Conservation (phyloP, 2,113 vertebrate species). For the Alligator sinensis region DNA sequence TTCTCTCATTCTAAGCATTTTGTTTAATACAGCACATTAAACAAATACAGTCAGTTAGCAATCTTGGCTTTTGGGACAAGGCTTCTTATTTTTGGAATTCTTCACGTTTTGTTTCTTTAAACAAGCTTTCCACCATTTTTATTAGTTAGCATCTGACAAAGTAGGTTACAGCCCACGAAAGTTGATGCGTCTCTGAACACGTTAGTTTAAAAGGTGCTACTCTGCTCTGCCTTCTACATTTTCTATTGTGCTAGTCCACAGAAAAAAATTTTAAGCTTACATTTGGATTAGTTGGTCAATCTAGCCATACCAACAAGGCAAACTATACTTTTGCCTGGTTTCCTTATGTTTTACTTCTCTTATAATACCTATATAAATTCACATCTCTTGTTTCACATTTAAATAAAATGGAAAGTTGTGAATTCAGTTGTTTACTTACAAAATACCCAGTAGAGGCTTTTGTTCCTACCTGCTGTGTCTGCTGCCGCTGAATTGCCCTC, state of each 20-base stretch:
- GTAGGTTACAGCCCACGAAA: too few relatives aligned
- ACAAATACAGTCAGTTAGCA: rapidly evolving
- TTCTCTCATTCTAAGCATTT: not conserved
- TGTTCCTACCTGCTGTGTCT: slow-evolving; percentile 80
- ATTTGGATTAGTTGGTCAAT: not conserved
- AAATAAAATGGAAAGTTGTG: not conserved
- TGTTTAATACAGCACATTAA: slow-evolving; percentile 52
- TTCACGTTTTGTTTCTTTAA: not conserved
- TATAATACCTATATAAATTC: not conserved
- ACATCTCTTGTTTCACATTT: not conserved
- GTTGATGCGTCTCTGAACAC: too few relatives aligned
- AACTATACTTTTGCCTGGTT: not conserved
- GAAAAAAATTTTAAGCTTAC: not conserved
- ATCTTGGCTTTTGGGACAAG: not conserved
- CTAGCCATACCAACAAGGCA: not conserved
- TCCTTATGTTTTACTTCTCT: not conserved
- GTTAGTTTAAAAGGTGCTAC: too few relatives aligned
- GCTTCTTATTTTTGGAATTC: not conserved
- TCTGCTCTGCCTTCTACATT: too few relatives aligned
- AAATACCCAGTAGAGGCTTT: not conserved
- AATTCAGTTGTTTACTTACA: not conserved
- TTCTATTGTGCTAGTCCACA: not conserved
- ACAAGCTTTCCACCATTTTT: not conserved
- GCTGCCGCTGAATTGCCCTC: slow-evolving; percentile 81
- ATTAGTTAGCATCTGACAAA: too few relatives aligned